Evolutionary conservation across 2,113 vertebrate species (phyloP).

Genomic region (Ophthalmolycus amberensis): DNA sequence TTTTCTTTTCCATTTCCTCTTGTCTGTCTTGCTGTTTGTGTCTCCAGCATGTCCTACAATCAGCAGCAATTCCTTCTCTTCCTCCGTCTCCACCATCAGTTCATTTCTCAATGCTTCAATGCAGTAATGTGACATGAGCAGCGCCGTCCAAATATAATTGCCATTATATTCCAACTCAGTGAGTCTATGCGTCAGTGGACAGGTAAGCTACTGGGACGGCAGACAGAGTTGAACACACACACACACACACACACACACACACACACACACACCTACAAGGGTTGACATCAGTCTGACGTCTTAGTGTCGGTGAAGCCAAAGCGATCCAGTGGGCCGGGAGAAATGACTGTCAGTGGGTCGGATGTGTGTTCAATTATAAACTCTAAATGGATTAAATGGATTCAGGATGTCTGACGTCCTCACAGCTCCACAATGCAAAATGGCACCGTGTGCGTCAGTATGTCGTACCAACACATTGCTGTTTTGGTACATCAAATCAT

Average conservation of each 20-base stretch:
- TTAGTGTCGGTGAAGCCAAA: neutral
- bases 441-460: too few species aligned
- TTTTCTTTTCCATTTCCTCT: too few species aligned
- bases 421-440: too few species aligned
- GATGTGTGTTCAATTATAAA: neutral
- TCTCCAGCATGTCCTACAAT: too few species aligned
- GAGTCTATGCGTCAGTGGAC: slow-evolving; percentile 29
- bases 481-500: too few species aligned
- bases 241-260: slow-evolving; percentile 24
- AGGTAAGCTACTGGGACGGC: slow-evolving; percentile 32
- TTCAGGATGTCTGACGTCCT: too few species aligned
- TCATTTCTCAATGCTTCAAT: neutral
- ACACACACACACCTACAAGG: slow-evolving; percentile 16
- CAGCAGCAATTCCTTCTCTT: too few species aligned
- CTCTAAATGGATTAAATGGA: too few species aligned
- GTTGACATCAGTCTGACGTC: neutral
- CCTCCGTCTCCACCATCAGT: neutral
- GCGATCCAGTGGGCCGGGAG: neutral
- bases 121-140: slow-evolving; percentile 1
- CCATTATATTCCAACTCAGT: neutral
- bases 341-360: neutral
- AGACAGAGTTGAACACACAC: slow-evolving; percentile 2
- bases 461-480: too few species aligned
- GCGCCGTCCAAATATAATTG: slow-evolving; percentile 4
- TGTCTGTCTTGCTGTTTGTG: too few species aligned